Conservation (phyloP, 53 echinoderm and acorn worm species). For the Mesocentrotus franciscanus region DNA sequence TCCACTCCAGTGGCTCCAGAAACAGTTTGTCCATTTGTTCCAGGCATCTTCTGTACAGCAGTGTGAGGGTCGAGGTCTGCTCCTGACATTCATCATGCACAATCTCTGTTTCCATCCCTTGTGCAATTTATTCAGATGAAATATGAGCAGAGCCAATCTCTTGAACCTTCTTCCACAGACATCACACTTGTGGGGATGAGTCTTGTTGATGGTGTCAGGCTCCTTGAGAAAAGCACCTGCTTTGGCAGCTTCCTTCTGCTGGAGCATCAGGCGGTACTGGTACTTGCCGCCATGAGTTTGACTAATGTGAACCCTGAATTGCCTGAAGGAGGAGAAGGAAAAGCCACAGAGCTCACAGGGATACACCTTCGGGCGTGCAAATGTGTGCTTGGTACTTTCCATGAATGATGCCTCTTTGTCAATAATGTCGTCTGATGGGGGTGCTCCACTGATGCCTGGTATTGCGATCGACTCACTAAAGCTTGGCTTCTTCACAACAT, state of each 20-base stretch:
- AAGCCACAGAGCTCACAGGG: slow-evolving; percentile 59
- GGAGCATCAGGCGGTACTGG: slow-evolving; percentile 66
- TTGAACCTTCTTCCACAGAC: slow-evolving; percentile 64
- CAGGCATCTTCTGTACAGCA: slow-evolving; percentile 11
- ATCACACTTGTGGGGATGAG: slow-evolving; percentile 64
- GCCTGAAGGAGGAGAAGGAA: slow-evolving; percentile 52
- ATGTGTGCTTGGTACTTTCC: neutral
- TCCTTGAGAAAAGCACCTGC: slow-evolving; percentile 54
- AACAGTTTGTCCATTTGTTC: neutral
- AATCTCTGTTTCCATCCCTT: slow-evolving; percentile 67
- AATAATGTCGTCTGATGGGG: neutral
- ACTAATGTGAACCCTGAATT: slow-evolving; percentile 57
- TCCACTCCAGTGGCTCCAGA: neutral
- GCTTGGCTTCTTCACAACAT: slow-evolving; percentile 49
- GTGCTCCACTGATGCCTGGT: neutral
- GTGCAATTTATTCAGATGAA: slow-evolving; percentile 66
- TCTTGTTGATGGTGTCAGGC: slow-evolving; percentile 52
- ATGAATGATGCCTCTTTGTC: neutral
- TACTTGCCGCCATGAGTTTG: slow-evolving; percentile 62
- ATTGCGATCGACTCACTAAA: neutral
- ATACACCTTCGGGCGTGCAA: slow-evolving; percentile 45
- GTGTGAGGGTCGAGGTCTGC: slow-evolving; percentile 40
- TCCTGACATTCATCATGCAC: slow-evolving; percentile 59
- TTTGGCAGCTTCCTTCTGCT: slow-evolving; percentile 61
- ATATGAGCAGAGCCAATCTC: slow-evolving; percentile 57